Conservation (phyloP, 2,797 vertebrate species). For the Lutjanus campechanus region DNA sequence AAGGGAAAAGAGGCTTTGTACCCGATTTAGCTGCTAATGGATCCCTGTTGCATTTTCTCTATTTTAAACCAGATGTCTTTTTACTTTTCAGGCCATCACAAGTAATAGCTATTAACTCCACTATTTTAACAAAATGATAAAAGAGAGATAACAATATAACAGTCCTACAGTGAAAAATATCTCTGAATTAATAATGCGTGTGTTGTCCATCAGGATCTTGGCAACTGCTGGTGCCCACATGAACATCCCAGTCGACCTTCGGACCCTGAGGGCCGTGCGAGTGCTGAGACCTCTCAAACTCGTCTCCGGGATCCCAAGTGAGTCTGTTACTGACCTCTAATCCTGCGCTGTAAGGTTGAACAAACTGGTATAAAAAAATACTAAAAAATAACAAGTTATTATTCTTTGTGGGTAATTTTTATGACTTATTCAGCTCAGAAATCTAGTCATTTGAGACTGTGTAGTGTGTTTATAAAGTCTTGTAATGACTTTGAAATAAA, state of each 20-base stretch:
- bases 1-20: slow-evolving; percentile 12
- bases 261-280: slow-evolving; percentile 95
- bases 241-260: slow-evolving; percentile 97
- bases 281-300: slow-evolving; percentile 98
- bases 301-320: slow-evolving; percentile 98
- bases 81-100: slow-evolving; percentile 24
- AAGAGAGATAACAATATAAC: background rate
- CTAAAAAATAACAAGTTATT: background rate
- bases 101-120: slow-evolving; percentile 14
- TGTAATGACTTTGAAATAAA: background rate
- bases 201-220: slow-evolving; percentile 88
- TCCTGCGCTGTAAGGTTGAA: background rate
- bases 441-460: background rate
- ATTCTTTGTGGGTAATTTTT: background rate
- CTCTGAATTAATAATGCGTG: background rate
- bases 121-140: background rate
- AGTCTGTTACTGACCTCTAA: slow-evolving; percentile 76
- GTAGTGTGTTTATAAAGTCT: too few relatives aligned
- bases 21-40: slow-evolving; percentile 45
- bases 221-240: slow-evolving; percentile 98
- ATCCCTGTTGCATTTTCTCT: slow-evolving; percentile 40
- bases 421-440: background rate
- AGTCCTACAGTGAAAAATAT: background rate
- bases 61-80: slow-evolving; percentile 30
- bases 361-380: background rate